Evolutionary conservation across 2,113 vertebrate species (phyloP), one percentile per base, ranked within the genome.

Genomic region (Sinocyclocheilus anophthalmus): DNA sequence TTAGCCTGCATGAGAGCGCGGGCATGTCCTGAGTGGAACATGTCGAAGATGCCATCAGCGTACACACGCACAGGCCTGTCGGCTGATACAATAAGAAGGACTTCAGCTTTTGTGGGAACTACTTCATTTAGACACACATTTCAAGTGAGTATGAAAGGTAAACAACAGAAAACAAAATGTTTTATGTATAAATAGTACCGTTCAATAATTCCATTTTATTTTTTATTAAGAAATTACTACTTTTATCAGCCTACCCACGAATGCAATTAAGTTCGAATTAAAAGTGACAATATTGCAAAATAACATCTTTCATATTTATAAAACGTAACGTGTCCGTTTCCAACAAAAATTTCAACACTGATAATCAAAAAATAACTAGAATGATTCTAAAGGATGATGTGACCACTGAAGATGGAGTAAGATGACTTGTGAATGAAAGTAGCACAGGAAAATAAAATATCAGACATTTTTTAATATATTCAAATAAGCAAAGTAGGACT

Each of bases 1-100:
- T 97, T 97, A 0, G 96, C 96, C 91, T 97, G 96, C 96, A 97
- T 97, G 91, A 97, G 92, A 84, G 96, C 96, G 22, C 96, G 95
- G 73, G 96, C 96, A 67, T 97, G 96, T 90, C 96, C 96, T 78
- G 96, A 97, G 88, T 97, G 96, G 90, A 97, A 97, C 87, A 97
- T 94, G 88, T 97, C 96, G 93, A 97, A 97, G 93, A 97, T 97
- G 42, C 96, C 96, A 87, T 97, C 96, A 0, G 96, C 96, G 57
- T 97, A 97, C 87, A 97, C 96, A 90, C 96, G 94, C 91, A 97
- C 96, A 0, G 96, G 96, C 18, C 96, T 94, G 76, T 96, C 94
- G 87, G 79, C 96, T 97, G 90, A 70, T 84, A 76, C n/a, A 59
- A 61, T 50, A 65, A 33, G 13, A 84, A 81, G 10, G 13, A 45